Conservation (phyloP, 2,888 invertebrate genomes). For the Pycnomerus fuliginosus region DNA sequence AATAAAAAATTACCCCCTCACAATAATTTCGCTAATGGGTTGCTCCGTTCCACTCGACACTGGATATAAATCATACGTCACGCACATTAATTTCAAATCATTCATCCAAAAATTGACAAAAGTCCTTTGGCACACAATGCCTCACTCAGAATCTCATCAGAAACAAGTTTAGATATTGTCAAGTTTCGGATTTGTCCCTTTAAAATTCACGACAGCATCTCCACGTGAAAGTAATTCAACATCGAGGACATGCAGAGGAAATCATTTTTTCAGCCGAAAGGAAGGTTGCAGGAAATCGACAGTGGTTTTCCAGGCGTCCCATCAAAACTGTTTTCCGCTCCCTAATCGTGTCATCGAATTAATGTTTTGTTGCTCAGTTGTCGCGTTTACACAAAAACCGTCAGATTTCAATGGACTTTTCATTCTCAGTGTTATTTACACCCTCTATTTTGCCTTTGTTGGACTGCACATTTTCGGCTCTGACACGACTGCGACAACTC, state of each 20-base stretch:
- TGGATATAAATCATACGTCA: slow-evolving; percentile 3
- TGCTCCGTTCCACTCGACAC: too few species aligned
- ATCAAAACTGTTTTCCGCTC: slow-evolving; percentile 11
- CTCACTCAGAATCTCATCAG: slow-evolving; percentile 5
- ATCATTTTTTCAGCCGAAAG: too few species aligned
- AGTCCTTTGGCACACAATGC: slow-evolving; percentile 7
- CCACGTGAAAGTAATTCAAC: slow-evolving; percentile 4
- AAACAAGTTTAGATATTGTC: slow-evolving; percentile 8
- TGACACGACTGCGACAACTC: slow-evolving; percentile 32
- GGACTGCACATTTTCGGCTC: slow-evolving; percentile 3
- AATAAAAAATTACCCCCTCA: too few species aligned
- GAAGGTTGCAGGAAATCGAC: too few species aligned
- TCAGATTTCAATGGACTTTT: slow-evolving; percentile 24
- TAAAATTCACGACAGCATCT: not conserved
- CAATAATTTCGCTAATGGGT: too few species aligned
- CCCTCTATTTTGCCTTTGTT: slow-evolving; percentile 17
- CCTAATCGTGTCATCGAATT: slow-evolving; percentile 19
- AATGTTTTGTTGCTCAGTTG: slow-evolving; percentile 23
- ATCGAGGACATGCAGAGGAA: too few species aligned
- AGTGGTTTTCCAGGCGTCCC: too few species aligned
- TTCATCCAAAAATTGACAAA: slow-evolving; percentile 19
- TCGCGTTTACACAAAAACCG: slow-evolving; percentile 24
- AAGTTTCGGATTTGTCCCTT: not conserved
- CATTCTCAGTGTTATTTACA: slow-evolving; percentile 20
- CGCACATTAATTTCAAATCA: slow-evolving; percentile 16